Evolutionary conservation across 2,113 vertebrate species (phyloP).

Genomic region (Bos taurus): DNA sequence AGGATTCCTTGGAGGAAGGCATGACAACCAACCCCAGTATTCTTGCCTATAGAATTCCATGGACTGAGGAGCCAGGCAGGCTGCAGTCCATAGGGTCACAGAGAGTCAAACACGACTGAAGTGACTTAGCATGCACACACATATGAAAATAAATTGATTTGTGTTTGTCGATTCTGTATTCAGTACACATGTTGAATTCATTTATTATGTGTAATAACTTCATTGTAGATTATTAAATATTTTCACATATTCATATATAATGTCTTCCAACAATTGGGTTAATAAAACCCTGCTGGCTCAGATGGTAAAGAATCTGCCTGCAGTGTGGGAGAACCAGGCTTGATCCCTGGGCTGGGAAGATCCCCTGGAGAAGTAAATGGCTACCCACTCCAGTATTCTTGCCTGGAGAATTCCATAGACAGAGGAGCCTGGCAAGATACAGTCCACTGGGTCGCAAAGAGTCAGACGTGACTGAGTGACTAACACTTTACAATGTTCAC

Average conservation of each 20-base stretch:
- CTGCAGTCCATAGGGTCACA: accelerated
- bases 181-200: not conserved
- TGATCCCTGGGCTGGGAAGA: not conserved
- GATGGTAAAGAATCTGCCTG: no score
- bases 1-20: not conserved
- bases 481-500: not conserved
- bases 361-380: not conserved
- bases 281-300: not conserved
- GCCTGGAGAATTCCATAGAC: not conserved
- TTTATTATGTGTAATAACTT: not conserved
- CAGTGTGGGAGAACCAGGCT: not conserved
- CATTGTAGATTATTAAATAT: not conserved
- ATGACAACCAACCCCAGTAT: not conserved
- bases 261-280: not conserved
- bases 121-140: no score
- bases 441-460: no score
- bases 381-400: no score
- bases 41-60: not conserved
- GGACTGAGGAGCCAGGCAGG: no score
- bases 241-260: not conserved
- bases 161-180: not conserved
- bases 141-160: not conserved
- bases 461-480: no score
- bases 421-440: no score
- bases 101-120: no score